Base-by-base conservation (phyloP, 2,888 invertebrate genomes). In the Leptura quadrifasciata region DNA sequence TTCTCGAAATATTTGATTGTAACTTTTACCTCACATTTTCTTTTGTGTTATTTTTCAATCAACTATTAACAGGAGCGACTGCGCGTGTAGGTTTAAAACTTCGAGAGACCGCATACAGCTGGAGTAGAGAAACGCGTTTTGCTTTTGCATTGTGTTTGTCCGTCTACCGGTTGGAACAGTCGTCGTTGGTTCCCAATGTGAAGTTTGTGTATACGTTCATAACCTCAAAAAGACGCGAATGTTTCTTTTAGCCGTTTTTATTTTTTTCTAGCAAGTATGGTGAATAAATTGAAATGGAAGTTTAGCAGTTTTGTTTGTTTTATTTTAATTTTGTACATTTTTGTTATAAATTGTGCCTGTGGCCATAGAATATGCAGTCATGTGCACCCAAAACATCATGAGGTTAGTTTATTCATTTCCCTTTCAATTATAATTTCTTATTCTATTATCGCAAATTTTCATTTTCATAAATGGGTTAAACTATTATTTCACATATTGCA, bases 371-470 rank as follows among this genome's bases (percentile, higher is more conserved):
- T 68, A 54, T 87, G 87, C 74, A 83, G 80, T 78, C 87, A 87
- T 81, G 79, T 81, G 71, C 86, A 86, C 80, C 87, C 87, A 9
- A 87, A 85, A 82, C 84, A 85, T 80, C 79, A 85, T 78, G 84
- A 86, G 85, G 86, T 86, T 79, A 82, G 83, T 81, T 78, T 71
- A 10, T 55, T 69, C 67, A 55, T 72, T 76, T 72, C 35, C 57
- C 63, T 73, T 68, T 47, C 68, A 61, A 57, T 64, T 18, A 21
- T 60, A 60, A 10, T 47, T 35, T 17, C 35, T n/a, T 15, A 27
- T 63, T 35, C 18, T 54, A 27, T 64, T 52, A n/a, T 63, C 31
- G 24, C 20, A 21, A 35, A 55, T 72, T 64, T 64, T 64, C 55
- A 20, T 20, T 39, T 39, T 47, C 2, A 4, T 47, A 47, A 5